Percentiles rank a stretch among this genome's conserved stretches.
These are phyloP conservation scores for Melanchra persicariae DNA, from an alignment of 2,888 invertebrate genomes.

Conservation along the genomic window DNA sequence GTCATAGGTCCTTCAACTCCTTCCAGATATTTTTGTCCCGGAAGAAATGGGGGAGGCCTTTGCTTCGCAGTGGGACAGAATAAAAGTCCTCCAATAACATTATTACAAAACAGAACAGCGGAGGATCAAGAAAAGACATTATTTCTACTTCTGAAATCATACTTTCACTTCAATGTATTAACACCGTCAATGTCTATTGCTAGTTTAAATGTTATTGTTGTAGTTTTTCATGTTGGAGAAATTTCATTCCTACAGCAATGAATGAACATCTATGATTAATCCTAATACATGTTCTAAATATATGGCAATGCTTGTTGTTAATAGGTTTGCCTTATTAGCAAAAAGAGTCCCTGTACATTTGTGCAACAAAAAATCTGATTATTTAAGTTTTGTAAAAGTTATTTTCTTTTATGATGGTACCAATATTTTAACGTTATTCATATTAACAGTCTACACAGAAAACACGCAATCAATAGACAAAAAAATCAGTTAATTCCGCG, in stretches of 20 bases:
- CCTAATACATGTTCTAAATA: too few species aligned
- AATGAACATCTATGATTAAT: too few species aligned
- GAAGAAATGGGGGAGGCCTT: too few species aligned
- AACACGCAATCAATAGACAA: slow-evolving; percentile 5
- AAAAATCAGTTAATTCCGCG: slow-evolving; percentile 32
- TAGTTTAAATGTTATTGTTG: background rate
- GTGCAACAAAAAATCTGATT: too few species aligned
- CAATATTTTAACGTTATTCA: background rate
- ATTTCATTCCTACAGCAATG: background rate
- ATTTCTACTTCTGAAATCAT: too few species aligned
- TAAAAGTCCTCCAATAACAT: too few species aligned
- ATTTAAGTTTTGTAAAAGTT: too few species aligned
- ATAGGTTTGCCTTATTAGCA: too few species aligned
- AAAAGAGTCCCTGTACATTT: too few species aligned
- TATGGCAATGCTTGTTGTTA: too few species aligned
- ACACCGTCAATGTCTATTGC: background rate
- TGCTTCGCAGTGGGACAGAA: too few species aligned
- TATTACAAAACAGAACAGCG: background rate
- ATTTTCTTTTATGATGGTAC: background rate
- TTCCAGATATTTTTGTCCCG: too few species aligned
- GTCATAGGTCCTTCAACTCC: background rate
- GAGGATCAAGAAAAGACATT: background rate
- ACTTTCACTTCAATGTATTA: background rate
- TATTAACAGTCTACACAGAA: slow-evolving; percentile 22
- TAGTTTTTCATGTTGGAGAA: background rate